Base-by-base conservation (phyloP, 2,888 invertebrate genomes). In the Hydroisotoma schaefferi region DNA sequence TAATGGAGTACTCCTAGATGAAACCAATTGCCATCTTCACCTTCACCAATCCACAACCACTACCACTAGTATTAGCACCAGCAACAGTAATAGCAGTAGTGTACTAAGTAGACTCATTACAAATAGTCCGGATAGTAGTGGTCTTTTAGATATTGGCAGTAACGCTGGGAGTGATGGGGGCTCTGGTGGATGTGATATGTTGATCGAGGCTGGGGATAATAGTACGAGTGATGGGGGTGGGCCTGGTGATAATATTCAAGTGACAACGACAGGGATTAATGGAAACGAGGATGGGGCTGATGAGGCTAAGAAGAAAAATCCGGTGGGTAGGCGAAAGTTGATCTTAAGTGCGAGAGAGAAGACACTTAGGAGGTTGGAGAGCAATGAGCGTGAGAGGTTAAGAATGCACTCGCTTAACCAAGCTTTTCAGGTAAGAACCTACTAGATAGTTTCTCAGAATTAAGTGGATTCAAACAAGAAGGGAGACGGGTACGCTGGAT, bases 331-430 rank as follows among this genome's bases (percentile, higher is more conserved):
- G 56, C 63, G 72, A 33, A 73, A 73, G 65, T 62, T 73, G 55
- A 71, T 70, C 59, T 58, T 73, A 57, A 71, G 71, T 64, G 65
- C 71, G 46, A 55, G 71, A 38, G 72, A 73, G 49, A 73, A 73
- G 62, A 73, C 72, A 43, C 55, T 73, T 56, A 59, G 72, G 61
- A 63, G 72, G 58, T 65, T 73, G 26, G 72, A 73, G 57, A 70
- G 70, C 60, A 73, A 73, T 53, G 72, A 73, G 52, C 63, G 72
- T 53, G 72, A 73, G 61, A 57, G 72, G 64, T 69, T 73, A 52
- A 64, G 72, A 47, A 73, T 73, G 72, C 72, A 73, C 62, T 70
- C 70, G 55, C 71, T 73, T 63, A 73, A 73, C 65, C 71, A 73
- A 57, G 72, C 72, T 25, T 73, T 73, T 55, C 71, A 71, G 71